Percentiles rank a stretch among this genome's conserved stretches.
Evolutionary conservation across 2,113 vertebrate species (phyloP).

Genomic region (Felis chaus): DNA sequence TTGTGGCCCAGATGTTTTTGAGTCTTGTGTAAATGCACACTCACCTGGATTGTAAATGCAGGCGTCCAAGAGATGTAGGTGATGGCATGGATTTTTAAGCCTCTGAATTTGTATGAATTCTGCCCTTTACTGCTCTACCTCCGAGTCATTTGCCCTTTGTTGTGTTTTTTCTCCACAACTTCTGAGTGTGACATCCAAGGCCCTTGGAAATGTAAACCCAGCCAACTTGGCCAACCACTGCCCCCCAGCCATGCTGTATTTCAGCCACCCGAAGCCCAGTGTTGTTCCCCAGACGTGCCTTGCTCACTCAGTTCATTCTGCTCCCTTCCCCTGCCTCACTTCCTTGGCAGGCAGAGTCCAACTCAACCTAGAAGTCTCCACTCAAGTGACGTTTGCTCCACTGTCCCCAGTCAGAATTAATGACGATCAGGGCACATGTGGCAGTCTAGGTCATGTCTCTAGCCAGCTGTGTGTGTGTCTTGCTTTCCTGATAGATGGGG

Average conservation of each 20-base stretch:
- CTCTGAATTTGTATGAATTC: not conserved
- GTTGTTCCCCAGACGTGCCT: not conserved
- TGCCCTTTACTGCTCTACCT: not conserved
- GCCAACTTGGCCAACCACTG: not conserved
- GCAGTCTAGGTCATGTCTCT: not conserved
- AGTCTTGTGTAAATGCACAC: not conserved
- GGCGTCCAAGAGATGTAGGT: not conserved
- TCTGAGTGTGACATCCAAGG: not conserved
- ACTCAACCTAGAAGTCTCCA: not conserved
- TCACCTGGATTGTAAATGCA: not conserved
- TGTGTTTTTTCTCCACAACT: not conserved
- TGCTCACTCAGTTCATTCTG: not conserved
- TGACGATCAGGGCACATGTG: rapidly evolving
- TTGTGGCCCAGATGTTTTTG: not conserved
- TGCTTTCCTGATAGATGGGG: not conserved
- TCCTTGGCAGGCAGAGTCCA: not conserved
- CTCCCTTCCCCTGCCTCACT: not conserved
- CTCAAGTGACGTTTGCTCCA: not conserved
- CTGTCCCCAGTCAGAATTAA: not conserved
- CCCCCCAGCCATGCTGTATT: not conserved
- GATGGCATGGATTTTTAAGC: not conserved
- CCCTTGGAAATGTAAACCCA: not conserved
- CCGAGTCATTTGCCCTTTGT: not conserved
- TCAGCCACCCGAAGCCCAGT: not conserved
- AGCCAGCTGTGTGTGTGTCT: not conserved